phyloP scores from a whole-genome alignment of 2,888 invertebrate genomes.

The Leptinotarsa tumamoca region DNA sequence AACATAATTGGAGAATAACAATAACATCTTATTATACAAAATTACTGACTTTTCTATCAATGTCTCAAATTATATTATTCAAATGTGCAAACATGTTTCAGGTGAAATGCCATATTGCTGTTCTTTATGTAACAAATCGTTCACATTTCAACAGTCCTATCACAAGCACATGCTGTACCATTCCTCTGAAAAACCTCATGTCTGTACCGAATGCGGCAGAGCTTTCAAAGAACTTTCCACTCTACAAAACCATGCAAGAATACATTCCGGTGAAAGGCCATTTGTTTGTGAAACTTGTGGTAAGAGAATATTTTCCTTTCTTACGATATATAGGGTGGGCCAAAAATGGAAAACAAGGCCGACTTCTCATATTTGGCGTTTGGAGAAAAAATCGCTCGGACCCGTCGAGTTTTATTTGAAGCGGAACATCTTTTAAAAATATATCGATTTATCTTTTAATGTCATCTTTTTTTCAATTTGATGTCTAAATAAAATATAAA shows the following conservation, averaged over 20 bases:
- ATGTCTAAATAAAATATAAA: too few species aligned
- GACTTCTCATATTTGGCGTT: too few species aligned
- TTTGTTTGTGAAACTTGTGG: slow-evolving; percentile 90
- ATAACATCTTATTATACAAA: too few species aligned
- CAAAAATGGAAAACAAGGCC: too few species aligned
- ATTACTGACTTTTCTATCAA: too few species aligned
- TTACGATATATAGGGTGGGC: background rate
- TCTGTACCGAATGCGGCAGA: slow-evolving; percentile 81
- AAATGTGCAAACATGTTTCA: slow-evolving; percentile 60
- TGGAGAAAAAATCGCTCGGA: too few species aligned
- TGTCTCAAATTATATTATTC: too few species aligned
- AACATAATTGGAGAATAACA: too few species aligned
- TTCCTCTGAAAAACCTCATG: slow-evolving; percentile 84
- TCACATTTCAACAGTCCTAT: slow-evolving; percentile 91
- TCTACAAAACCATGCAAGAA: slow-evolving; percentile 86
- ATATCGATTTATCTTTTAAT: too few species aligned
- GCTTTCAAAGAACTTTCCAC: slow-evolving; percentile 90
- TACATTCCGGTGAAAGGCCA: slow-evolving; percentile 87
- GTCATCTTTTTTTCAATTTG: too few species aligned
- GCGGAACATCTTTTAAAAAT: too few species aligned
- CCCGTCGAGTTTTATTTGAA: too few species aligned
- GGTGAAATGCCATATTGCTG: slow-evolving; percentile 92
- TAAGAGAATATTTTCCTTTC: slow-evolving; percentile 58
- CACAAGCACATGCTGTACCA: slow-evolving; percentile 90
- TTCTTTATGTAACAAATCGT: slow-evolving; percentile 83